A percentile compares a stretch with the other conserved stretches of the same genome.
Evolutionary conservation across 2,113 vertebrate genomes (phyloP).

Genomic region (Sceloporus undulatus): DNA sequence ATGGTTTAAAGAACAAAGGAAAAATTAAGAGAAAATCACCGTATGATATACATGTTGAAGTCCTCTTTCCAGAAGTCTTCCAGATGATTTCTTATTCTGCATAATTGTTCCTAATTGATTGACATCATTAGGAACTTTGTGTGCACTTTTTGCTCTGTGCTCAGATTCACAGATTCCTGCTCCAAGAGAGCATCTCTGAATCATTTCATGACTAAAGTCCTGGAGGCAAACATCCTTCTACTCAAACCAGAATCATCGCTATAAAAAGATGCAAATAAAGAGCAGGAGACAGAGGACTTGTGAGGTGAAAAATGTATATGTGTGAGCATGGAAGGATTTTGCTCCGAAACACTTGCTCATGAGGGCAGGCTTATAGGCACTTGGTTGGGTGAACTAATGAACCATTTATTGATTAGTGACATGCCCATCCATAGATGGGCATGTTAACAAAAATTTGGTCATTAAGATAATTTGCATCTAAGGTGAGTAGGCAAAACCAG

Average conservation of each 20-base stretch:
- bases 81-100: background rate
- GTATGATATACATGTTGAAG: background rate
- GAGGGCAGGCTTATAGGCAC: background rate
- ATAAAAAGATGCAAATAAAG: slow-evolving; percentile 16
- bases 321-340: background rate
- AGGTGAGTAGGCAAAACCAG: too few relatives aligned
- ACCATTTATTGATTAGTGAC: background rate
- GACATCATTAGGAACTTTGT: background rate
- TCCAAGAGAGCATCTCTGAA: background rate
- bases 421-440: too few relatives aligned
- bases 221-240: background rate
- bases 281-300: background rate
- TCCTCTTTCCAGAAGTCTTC: background rate
- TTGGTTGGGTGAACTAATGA: background rate
- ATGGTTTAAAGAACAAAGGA: background rate
- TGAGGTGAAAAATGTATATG: background rate
- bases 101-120: slow-evolving; percentile 19
- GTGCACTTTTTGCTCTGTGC: slow-evolving; percentile 15
- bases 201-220: slow-evolving; percentile 6
- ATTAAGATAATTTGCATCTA: too few relatives aligned
- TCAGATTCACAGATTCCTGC: slow-evolving; percentile 16
- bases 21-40: background rate
- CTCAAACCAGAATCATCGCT: background rate
- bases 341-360: background rate
- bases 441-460: too few relatives aligned